Evolutionary conservation across 2,888 invertebrate genomes (phyloP), one percentile per base, ranked within the genome.

Genomic region (Hybos culiciformis): DNA sequence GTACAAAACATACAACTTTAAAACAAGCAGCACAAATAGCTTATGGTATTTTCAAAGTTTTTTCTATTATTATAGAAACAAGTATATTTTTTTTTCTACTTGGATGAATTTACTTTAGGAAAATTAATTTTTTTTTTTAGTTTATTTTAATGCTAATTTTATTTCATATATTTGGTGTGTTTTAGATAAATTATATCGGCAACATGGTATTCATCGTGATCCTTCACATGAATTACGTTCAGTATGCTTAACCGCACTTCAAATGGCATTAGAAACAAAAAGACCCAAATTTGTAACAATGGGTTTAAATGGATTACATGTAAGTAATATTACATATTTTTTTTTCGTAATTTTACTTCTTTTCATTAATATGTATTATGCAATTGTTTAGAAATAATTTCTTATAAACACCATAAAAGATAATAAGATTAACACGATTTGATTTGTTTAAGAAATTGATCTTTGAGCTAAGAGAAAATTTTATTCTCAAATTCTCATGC

Each of bases 291-390:
- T 92, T 51, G 80, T 90, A 46, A 74, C 81, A 32, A 78, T 80
- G 62, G 86, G 88, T 9, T 70, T 94, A 34, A 82, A 82, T 58
- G 93, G 92, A 50, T 78, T 94, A 59, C 91, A 92, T 70, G 93
- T 93, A 71, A 69, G 80, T 72, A 48, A 39, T 18, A 39, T 46
- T 9, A 9, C 20, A 33, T n/a, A n/a, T 47, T 31, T 36, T 36
- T 11, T 31, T 3, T 31, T 7, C 5, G n/a, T 15, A 18, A 6
- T 14, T 17, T 23, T 40, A 19, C 32, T 34, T 41, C 26, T 20
- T 8, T 37, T n/a, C 15, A 5, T n/a, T 9, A 29, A 29, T 9
- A 29, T 31, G 4, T 12, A n/a, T 31, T 9, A 14, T n/a, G 14
- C 4, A 24, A 31, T 14, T 31, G n/a, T n/a, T n/a, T n/a, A n/a